Evolutionary conservation across 64 coral and sea anemone species (phyloP), one percentile per base, ranked within the genome.

Genomic region (Cladopsammia gracilis): DNA sequence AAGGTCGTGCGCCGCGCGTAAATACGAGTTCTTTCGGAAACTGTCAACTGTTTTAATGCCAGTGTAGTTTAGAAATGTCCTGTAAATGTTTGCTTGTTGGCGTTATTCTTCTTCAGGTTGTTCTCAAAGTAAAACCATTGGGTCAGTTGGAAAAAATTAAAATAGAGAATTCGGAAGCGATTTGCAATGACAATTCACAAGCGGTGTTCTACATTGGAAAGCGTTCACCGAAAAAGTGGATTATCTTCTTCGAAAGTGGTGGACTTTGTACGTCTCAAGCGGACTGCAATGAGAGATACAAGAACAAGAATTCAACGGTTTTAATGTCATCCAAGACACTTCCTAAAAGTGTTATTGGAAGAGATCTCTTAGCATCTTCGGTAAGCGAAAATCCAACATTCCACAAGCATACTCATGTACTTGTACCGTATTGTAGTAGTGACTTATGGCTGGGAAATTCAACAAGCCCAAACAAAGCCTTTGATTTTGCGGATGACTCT

Each of bases 161-260:
- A 64, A 18, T 94, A 5, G 76, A 4, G 5, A 25, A 78, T 18
- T 18, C 34, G 20, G 70, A 83, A 22, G 92, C 92, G 5, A 3
- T 94, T 65, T 94, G 92, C 70, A 94, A 94, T 72, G 92, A 94
- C 77, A 83, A 94, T 75, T 94, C 92, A 66, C 77, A 68, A 26
- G 92, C 92, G 60, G 73, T 73, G 22, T 83, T 83, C 72, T 94
- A 83, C 57, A 89, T 89, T 65, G 68, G 87, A 79, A 67, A 49
- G 16, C 58, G n/a, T 10, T 62, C 67, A 5, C 23, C 51, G 1
- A 49, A 53, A 64, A 83, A 74, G 14, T 94, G 92, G 92, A 56
- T 94, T 72, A 75, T 94, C 83, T 94, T 89, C 77, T 94, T 94
- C 61, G 92, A 94, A 72, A 83, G 92, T 75, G 92, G 92, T 65